Conservation (phyloP, 2,888 invertebrate species). For the Muscina levida region DNA sequence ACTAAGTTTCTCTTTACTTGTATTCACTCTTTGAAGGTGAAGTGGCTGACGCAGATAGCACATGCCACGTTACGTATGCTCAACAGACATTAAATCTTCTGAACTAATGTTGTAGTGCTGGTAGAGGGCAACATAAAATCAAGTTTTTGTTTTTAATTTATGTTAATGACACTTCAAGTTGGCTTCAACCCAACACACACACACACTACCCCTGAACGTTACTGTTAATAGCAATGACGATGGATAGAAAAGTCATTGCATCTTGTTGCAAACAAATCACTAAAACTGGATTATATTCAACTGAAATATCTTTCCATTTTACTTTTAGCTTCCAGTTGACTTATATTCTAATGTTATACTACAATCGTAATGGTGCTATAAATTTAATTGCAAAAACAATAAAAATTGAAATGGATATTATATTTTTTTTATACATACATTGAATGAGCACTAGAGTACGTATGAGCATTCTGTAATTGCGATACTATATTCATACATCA, state of each 20-base stretch:
- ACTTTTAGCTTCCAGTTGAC: conserved; percentile 40
- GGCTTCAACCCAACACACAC: conserved; percentile 12
- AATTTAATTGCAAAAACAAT: background rate
- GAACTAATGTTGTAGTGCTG: no score
- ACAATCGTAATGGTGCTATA: background rate
- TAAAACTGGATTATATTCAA: no score
- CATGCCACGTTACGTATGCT: no score
- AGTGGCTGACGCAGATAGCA: no score
- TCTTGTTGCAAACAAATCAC: no score
- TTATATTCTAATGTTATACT: conserved; percentile 35
- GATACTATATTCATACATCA: conserved; percentile 32
- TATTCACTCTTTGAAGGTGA: background rate
- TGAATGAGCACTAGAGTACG: background rate
- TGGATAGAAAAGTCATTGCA: background rate
- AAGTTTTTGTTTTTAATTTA: conserved; percentile 47
- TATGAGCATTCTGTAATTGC: background rate
- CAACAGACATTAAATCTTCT: no score
- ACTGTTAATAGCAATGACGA: background rate
- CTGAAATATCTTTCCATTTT: no score
- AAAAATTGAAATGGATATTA: background rate
- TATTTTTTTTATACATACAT: background rate
- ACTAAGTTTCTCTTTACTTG: background rate
- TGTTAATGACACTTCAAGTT: conserved; percentile 55
- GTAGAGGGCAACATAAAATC: background rate
- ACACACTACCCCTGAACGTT: no score